Evolutionary conservation across 64 coral and sea anemone species (phyloP).

Genomic region (Pocillopora verrucosa): DNA sequence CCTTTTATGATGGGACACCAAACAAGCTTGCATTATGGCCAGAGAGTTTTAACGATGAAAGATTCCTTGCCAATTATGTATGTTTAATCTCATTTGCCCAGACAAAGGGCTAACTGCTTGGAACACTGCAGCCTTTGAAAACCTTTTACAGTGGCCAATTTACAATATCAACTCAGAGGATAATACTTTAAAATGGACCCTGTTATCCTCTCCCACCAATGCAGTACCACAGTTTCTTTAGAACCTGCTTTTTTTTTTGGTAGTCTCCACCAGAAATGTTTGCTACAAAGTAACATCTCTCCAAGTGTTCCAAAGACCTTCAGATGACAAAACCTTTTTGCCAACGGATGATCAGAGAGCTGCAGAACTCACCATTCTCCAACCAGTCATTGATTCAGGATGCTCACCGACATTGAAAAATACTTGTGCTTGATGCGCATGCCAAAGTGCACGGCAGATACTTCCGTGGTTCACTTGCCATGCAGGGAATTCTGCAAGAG

Average conservation of each 20-base stretch:
- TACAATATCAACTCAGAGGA: no score
- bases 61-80: background rate
- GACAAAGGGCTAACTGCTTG: no score
- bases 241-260: background rate
- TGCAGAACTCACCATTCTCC: slow-evolving; percentile 13
- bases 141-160: no score
- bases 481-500: slow-evolving; percentile 65
- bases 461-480: slow-evolving; percentile 46
- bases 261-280: slow-evolving; percentile 29
- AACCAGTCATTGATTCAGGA: slow-evolving; percentile 41
- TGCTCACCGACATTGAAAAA: slow-evolving; percentile 67
- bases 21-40: slow-evolving; percentile 34
- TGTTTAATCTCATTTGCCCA: background rate
- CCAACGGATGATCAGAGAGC: slow-evolving; percentile 38
- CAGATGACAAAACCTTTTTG: slow-evolving; percentile 60
- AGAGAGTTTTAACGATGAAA: background rate
- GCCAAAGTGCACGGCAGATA: slow-evolving; percentile 60
- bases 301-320: slow-evolving; percentile 44
- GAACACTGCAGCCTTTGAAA: no score
- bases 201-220: no score
- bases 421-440: slow-evolving; percentile 50
- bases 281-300: slow-evolving; percentile 48
- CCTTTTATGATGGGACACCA: slow-evolving; percentile 41
- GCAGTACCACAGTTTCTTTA: no score
- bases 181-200: no score